These are phyloP conservation scores for Ctenomys sociabilis DNA, from an alignment of 2,113 vertebrate genomes.

Conservation along the genomic window DNA sequence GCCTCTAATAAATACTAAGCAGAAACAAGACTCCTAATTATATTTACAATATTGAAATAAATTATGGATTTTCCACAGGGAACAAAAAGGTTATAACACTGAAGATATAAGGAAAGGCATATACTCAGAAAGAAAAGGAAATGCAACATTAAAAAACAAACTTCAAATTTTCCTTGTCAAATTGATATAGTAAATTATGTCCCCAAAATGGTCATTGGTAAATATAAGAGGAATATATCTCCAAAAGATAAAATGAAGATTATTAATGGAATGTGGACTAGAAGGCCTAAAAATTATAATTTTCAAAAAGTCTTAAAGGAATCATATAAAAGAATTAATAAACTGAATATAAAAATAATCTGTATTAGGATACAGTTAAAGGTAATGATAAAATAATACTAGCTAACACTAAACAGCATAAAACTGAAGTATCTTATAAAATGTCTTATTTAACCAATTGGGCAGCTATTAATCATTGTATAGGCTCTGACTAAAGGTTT, in stretches of 20 bases:
- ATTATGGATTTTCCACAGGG: no score
- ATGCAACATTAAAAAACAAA: background rate
- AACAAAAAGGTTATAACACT: background rate
- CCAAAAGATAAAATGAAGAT: background rate
- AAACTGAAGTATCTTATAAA: conserved; percentile 27
- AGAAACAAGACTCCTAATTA: no score
- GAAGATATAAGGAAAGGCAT: background rate
- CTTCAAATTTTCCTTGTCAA: conserved; percentile 24
- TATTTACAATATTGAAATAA: no score
- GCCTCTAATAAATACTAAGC: no score
- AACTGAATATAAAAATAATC: background rate
- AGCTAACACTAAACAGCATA: background rate
- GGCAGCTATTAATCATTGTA: background rate
- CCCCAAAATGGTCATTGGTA: background rate
- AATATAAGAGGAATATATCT: background rate
- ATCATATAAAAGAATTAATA: conserved; percentile 6
- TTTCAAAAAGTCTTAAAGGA: conserved; percentile 34
- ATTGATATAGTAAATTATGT: background rate
- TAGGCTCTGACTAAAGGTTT: conserved; percentile 14
- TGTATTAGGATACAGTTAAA: background rate
- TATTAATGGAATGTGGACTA: background rate
- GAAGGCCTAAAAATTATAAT: conserved; percentile 1
- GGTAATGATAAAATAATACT: background rate
- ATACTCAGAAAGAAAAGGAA: background rate
- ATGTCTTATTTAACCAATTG: conserved; percentile 7